phyloP scores from a whole-genome alignment of 2,797 vertebrate species.

The Enteromius anoplus region DNA sequence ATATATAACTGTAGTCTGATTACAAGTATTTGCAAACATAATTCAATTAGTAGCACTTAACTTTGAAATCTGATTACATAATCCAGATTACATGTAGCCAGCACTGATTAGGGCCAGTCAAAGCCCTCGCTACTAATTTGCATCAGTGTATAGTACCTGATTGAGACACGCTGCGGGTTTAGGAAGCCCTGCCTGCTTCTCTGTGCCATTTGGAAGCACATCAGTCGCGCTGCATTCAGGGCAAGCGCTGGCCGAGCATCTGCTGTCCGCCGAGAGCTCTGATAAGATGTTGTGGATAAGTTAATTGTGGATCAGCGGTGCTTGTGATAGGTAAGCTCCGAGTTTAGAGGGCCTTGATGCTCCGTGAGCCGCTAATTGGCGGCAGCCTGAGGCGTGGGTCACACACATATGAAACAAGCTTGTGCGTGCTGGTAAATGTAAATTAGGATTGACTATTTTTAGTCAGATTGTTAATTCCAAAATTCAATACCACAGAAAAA shows the following conservation, averaged over 20 bases:
- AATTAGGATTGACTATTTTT: neutral
- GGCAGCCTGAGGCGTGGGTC: neutral
- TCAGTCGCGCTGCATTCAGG: neutral
- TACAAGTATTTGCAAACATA: neutral
- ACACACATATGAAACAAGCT: neutral
- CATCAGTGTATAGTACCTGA: slow-evolving; percentile 39
- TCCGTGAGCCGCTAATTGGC: slow-evolving; percentile 18
- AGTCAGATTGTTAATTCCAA: neutral
- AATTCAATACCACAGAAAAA: neutral
- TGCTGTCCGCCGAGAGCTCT: slow-evolving; percentile 45
- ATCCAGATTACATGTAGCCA: neutral
- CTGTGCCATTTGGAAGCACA: slow-evolving; percentile 42
- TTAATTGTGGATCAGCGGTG: slow-evolving; percentile 38
- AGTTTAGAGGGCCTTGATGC: neutral
- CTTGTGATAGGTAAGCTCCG: slow-evolving; percentile 9
- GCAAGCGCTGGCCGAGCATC: slow-evolving; percentile 29
- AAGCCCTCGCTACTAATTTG: neutral
- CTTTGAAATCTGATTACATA: neutral
- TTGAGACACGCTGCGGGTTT: slow-evolving; percentile 32
- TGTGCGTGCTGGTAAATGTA: neutral
- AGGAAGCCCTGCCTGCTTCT: slow-evolving; percentile 19
- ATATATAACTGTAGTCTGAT: neutral
- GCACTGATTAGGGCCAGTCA: neutral
- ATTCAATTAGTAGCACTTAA: neutral
- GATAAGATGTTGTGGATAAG: slow-evolving; percentile 47